These are phyloP conservation scores for Amphiprion percula DNA, from an alignment of 2,113 vertebrate genomes.

Conservation along the genomic window DNA sequence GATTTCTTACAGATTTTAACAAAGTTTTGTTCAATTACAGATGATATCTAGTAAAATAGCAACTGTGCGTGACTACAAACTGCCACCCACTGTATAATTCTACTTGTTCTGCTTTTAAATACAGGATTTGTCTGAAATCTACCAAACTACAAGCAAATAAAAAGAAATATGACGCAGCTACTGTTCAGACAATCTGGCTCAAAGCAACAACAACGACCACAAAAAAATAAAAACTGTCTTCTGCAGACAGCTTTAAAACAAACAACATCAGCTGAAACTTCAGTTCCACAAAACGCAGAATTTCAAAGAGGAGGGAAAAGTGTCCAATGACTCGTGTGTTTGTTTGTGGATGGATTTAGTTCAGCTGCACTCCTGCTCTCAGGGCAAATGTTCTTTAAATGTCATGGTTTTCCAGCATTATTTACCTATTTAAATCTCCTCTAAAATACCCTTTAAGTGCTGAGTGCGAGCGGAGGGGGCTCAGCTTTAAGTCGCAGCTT, in stretches of 20 bases:
- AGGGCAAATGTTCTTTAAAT: conserved; percentile 9
- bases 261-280: neutral
- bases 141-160: neutral
- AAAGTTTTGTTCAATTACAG: too few species aligned
- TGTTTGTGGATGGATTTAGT: conserved; percentile 1
- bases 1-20: too few species aligned
- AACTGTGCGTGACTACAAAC: too few species aligned
- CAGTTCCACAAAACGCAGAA: conserved; percentile 1
- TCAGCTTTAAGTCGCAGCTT: conserved; percentile 38
- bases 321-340: neutral
- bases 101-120: neutral
- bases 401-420: neutral
- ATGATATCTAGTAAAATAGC: too few species aligned
- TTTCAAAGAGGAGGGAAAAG: too few species aligned
- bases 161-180: conserved; percentile 26
- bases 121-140: conserved; percentile 11
- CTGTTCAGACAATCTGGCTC: conserved; percentile 40
- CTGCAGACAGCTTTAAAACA: conserved; percentile 3
- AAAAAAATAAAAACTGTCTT: too few species aligned
- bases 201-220: neutral
- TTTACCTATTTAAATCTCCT: conserved; percentile 39
- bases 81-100: too few species aligned
- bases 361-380: conserved; percentile 13
- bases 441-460: conserved; percentile 32
- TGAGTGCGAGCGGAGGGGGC: conserved; percentile 46